Evolutionary conservation across 2,113 vertebrate genomes (phyloP), one percentile per base, ranked within the genome.

Genomic region (Prunella fulvescens): DNA sequence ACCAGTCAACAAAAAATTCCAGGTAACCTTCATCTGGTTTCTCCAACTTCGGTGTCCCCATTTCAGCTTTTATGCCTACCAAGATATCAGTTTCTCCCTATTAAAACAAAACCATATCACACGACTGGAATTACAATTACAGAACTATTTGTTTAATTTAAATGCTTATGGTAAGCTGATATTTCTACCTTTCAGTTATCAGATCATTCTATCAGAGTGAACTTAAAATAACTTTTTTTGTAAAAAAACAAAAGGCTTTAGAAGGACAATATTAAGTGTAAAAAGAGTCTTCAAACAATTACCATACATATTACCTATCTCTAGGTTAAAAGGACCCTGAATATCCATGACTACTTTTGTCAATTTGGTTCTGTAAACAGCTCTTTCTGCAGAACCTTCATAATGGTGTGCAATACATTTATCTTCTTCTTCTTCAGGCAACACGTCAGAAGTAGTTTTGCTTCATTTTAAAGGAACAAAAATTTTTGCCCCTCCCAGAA

Each of bases 1-100:
- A 99, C 99, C 99, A 99, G 94, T 99, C 99, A 35, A 99, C 99
- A 83, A 99, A 99, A 94, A 99, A 99, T 95, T 99, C 99, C 97
- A 99, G 56, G 95, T 98, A 99, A 19, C 99, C 99, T 98, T 99
- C 98, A 13, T 98, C 83, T 76, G 99, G 98, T 14, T 98, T 98
- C 93, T 98, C 97, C 58, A 99, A 98, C 93, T 97, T 98, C 0
- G 99, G 99, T n/a, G 97, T 98, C 61, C 99, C 99, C 96, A 99
- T 99, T 96, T 99, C 99, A 72, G 99, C 99, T 94, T 99, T 99
- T 83, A 99, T 96, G 45, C 99, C 99, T 25, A 99, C 99, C 47
- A 99, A 97, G 90, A 99, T 98, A 66, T 98, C 99, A 9, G 99
- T 99, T 96, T 99, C 98, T 4, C 99, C 99, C 99, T 99, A 94